phyloP scores from a whole-genome alignment of 2,888 invertebrate genomes.

The Platerodrilus igneus region DNA sequence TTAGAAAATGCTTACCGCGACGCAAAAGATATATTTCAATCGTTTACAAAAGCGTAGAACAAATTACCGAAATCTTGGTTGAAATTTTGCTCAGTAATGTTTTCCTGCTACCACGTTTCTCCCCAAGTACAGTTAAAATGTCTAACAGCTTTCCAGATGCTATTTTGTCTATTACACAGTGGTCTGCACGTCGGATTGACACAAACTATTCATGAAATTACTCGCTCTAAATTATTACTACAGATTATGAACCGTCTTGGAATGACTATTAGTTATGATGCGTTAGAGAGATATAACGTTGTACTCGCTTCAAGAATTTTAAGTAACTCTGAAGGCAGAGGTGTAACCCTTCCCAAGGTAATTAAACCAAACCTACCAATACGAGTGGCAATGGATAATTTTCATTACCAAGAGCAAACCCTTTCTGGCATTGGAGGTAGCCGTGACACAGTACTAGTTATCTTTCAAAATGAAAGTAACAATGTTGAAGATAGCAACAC shows the following conservation, averaged over 20 bases:
- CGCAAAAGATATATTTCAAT: constrained; percentile 3
- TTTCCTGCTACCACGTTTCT: constrained; percentile 1
- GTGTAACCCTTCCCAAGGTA: constrained; percentile 2
- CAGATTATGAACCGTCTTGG: constrained; percentile 3
- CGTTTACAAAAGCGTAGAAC: neutral
- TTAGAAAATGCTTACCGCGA: neutral
- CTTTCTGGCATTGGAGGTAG: too few species aligned
- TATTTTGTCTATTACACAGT: constrained; percentile 1
- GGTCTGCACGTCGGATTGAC: constrained; percentile 7
- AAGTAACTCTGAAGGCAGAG: constrained; percentile 4
- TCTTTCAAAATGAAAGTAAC: too few species aligned
- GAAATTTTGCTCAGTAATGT: constrained; percentile 3
- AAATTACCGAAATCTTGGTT: neutral
- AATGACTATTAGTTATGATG: constrained; percentile 7
- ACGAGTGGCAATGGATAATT: too few species aligned
- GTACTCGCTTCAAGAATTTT: constrained; percentile 6
- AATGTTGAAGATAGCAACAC: too few species aligned
- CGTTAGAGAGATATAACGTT: constrained; percentile 6
- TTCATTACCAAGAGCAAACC: too few species aligned
- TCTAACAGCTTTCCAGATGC: constrained; percentile 1
- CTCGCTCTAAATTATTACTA: constrained; percentile 7
- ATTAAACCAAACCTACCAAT: too few species aligned
- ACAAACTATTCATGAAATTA: constrained; percentile 6
- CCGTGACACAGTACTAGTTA: too few species aligned
- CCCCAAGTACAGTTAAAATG: neutral